These are phyloP conservation scores for Laothoe populi DNA, from an alignment of 2,888 invertebrate genomes.

Conservation along the genomic window DNA sequence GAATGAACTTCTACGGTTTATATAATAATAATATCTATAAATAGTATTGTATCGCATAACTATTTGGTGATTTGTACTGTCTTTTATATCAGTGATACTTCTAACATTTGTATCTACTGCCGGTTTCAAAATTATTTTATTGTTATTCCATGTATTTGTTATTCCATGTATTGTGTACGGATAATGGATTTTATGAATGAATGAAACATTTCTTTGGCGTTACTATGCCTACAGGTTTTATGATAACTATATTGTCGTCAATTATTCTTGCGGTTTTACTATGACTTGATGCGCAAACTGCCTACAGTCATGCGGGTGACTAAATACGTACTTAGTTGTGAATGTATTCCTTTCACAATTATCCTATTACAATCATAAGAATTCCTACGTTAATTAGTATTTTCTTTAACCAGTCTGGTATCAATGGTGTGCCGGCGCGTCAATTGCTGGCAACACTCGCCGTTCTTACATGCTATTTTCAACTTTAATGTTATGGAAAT, in stretches of 20 bases:
- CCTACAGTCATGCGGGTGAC: neutral
- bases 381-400: neutral
- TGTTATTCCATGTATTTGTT: no score
- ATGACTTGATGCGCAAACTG: neutral
- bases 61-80: conserved; percentile 1
- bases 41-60: conserved; percentile 2
- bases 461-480: no score
- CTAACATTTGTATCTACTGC: neutral
- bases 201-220: neutral
- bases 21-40: conserved; percentile 9
- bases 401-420: neutral
- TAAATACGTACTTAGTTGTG: neutral
- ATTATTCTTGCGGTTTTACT: neutral
- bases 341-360: neutral
- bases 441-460: no score
- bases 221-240: neutral
- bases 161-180: neutral
- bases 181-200: neutral
- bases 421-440: no score
- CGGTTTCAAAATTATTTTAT: no score
- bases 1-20: conserved; percentile 13
- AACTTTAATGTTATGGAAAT: no score
- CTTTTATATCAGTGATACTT: neutral
- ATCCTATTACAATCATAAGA: neutral
- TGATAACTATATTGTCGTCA: neutral